Evolutionary conservation across 2,888 invertebrate species (phyloP).

Genomic region (Cheilosia grossa): DNA sequence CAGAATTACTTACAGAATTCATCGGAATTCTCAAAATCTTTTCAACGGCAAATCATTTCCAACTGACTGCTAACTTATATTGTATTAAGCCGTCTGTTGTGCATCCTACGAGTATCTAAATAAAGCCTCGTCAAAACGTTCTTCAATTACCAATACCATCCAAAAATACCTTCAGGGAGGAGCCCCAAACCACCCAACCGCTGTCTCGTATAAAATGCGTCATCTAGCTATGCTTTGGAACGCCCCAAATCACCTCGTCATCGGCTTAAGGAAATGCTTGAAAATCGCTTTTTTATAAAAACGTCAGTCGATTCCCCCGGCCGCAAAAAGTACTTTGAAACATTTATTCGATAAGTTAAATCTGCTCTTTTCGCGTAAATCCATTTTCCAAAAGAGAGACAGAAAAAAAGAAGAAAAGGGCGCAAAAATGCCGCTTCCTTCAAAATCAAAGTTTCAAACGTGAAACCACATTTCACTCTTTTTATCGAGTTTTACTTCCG

Average conservation of each 20-base stretch:
- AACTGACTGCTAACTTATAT: too few relatives aligned
- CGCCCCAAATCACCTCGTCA: slow-evolving; percentile 35
- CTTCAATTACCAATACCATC: slow-evolving; percentile 3
- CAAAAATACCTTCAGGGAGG: background rate
- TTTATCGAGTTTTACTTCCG: slow-evolving; percentile 62
- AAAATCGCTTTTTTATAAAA: slow-evolving; percentile 49
- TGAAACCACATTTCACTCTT: slow-evolving; percentile 69
- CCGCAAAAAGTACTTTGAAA: slow-evolving; percentile 45
- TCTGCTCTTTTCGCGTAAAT: slow-evolving; percentile 62
- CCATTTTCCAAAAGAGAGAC: slow-evolving; percentile 47
- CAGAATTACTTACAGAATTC: too few relatives aligned
- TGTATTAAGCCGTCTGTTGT: too few relatives aligned
- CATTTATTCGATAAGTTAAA: slow-evolving; percentile 70
- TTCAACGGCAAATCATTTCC: too few relatives aligned
- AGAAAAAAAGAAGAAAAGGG: background rate
- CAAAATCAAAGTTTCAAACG: slow-evolving; percentile 72
- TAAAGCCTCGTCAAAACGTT: background rate
- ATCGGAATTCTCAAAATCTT: too few relatives aligned
- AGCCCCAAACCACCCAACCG: background rate
- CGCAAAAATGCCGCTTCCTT: slow-evolving; percentile 32
- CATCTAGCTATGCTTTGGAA: background rate
- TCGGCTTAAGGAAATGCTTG: slow-evolving; percentile 34
- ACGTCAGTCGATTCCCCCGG: slow-evolving; percentile 36
- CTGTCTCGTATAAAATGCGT: background rate
- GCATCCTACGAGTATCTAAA: too few relatives aligned